Base-by-base conservation (phyloP, 2,113 vertebrate species). In the Benthochromis sp. region DNA sequence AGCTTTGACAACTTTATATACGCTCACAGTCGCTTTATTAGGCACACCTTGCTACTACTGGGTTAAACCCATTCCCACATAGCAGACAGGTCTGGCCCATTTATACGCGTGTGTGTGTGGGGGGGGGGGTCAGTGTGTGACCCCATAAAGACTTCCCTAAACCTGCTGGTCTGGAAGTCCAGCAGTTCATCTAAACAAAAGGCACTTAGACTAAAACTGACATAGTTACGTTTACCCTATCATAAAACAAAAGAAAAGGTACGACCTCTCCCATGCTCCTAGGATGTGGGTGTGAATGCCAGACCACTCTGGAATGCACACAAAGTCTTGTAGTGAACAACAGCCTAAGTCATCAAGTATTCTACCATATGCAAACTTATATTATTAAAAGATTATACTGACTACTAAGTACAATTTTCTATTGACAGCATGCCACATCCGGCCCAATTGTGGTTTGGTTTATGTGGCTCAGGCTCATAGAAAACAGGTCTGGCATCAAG, bases 91-190 rank as follows among this genome's bases (percentile, higher is more conserved):
- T 50, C 8, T 9, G 47, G 47, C 47, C 16, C 1, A 1, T 21
- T 21, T 54, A 54, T 21, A 1, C 3, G 0, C 3, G 3, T 0
- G 19, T 1, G 5, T n/a, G 50, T n/a, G 47, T 9, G 47, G 45
- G 4, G 34, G 1, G 40, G 38, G 36, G 36, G 2, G 43, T 50
- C 47, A 50, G 17, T 5, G 17, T 52, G 19, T 53, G 50, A 53
- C 52, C 52, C 50, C 9, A 53, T 3, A 53, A 53, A 53, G 3
- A n/a, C 50, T n/a, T 53, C 50, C 19, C 50, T 53, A 53, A 53
- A n/a, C 19, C 19, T n/a, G 1, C 50, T 53, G 0, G 19, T 0
- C 19, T 53, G 50, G 19, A 53, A 53, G 19, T 53, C 52, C 19
- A 11, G 5, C 5, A 21, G 52, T 11, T 53, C 1, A n/a, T 53